Percentiles rank a stretch among this genome's conserved stretches.
Conservation (phyloP, 2,888 invertebrate genomes). For the Ophion slaviceki region DNA sequence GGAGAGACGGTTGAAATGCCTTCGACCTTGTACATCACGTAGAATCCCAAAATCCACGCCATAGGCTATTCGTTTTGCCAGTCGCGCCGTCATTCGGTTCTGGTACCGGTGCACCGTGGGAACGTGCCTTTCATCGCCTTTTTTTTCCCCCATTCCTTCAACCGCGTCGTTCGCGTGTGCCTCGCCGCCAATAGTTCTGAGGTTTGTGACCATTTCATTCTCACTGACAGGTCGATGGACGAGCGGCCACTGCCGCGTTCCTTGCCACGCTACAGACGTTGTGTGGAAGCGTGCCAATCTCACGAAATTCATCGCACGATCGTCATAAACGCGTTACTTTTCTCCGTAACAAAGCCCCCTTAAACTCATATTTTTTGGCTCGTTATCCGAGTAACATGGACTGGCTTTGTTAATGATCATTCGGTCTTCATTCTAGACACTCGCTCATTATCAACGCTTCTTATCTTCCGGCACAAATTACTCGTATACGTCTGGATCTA, state of each 20-base stretch:
- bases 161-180: slow-evolving; percentile 14
- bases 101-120: neutral
- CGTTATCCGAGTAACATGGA: neutral
- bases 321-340: slow-evolving; percentile 71
- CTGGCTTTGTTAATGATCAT: slow-evolving; percentile 17
- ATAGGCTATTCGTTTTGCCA: slow-evolving; percentile 5
- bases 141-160: neutral
- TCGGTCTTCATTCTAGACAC: slow-evolving; percentile 17
- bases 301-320: slow-evolving; percentile 72
- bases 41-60: slow-evolving; percentile 54
- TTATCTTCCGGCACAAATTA: slow-evolving; percentile 41
- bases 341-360: slow-evolving; percentile 56
- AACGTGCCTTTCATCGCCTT: slow-evolving; percentile 25
- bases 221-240: neutral
- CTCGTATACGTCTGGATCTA: neutral
- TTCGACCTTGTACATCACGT: slow-evolving; percentile 41
- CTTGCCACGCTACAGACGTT: slow-evolving; percentile 41
- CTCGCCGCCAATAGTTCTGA: slow-evolving; percentile 22
- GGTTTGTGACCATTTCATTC: slow-evolving; percentile 24
- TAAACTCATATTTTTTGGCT: slow-evolving; percentile 38
- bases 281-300: slow-evolving; percentile 42
- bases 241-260: slow-evolving; percentile 15
- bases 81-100: slow-evolving; percentile 23
- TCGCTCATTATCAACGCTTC: slow-evolving; percentile 65
- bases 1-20: slow-evolving; percentile 39